Base-by-base conservation (phyloP, 2,113 vertebrate species). In the Raja brachyura region DNA sequence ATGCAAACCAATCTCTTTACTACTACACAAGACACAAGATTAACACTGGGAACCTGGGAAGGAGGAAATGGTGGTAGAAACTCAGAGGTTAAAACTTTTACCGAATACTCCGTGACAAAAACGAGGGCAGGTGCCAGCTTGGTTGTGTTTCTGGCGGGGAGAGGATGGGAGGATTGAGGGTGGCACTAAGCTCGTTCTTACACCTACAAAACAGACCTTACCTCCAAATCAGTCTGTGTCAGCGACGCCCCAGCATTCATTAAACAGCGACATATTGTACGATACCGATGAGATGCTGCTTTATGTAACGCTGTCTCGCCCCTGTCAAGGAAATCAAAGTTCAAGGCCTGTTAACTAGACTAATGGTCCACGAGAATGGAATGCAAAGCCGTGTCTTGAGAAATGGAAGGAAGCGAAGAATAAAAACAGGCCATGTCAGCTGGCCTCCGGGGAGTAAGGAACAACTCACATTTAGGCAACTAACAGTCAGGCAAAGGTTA, bases 241-340 rank as follows among this genome's bases (percentile, higher is more conserved):
- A 97, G 96, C 8, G 98, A 98, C 10, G 98, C 98, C 74, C 98
- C 98, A 0, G 97, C 98, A 13, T 99, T 97, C 90, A 98, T 97
- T 94, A 99, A 95, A 93, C 98, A 94, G 93, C 97, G 97, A 95
- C 98, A 99, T 93, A 98, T 94, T 0, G 96, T 95, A 0, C 97
- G 97, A 93, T 98, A 98, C 94, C 97, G 96, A 94, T 97, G 97
- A 93, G 95, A 97, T 93, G 98, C 98, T 3, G 98, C 98, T 97
- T 98, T 99, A 94, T 99, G 98, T 94, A 99, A 94, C 0, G 98
- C 98, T 0, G 98, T 99, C 94, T 99, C 98, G 33, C 98, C 98
- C 95, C 98, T 99, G 94, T 61, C 1, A 13, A 63, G 11, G 28
- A 61, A 88, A 88, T 63, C n/a, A 77, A 86, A 88, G 83, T 4